These are phyloP conservation scores for Gymnocheta viridis DNA, from an alignment of 2,888 invertebrate genomes.

Conservation along the genomic window DNA sequence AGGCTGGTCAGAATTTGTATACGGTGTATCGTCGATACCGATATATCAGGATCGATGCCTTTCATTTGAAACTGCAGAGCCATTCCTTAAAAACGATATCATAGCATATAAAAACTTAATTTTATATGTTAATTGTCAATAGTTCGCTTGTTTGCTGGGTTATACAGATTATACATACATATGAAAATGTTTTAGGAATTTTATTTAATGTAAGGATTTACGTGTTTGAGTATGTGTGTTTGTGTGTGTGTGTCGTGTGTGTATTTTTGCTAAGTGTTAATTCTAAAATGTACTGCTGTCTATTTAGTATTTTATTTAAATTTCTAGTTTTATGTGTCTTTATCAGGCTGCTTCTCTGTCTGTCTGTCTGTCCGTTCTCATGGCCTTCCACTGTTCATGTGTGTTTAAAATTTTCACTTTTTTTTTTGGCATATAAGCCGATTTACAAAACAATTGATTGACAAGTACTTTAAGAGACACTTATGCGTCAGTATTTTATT, in stretches of 20 bases:
- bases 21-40: too few relatives aligned
- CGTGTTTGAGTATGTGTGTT: background rate
- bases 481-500: slow-evolving; percentile 67
- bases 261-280: slow-evolving; percentile 56
- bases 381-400: slow-evolving; percentile 23
- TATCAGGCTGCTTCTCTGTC: background rate
- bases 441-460: slow-evolving; percentile 68
- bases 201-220: background rate
- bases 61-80: too few relatives aligned
- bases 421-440: slow-evolving; percentile 66
- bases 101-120: too few relatives aligned
- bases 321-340: background rate
- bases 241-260: background rate
- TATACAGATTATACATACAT: background rate
- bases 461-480: slow-evolving; percentile 67
- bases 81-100: too few relatives aligned
- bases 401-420: slow-evolving; percentile 8
- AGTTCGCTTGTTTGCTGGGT: background rate
- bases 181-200: background rate
- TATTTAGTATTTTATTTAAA: slow-evolving; percentile 51
- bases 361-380: background rate
- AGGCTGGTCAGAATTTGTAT: too few relatives aligned
- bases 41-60: too few relatives aligned
- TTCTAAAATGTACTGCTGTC: slow-evolving; percentile 50
- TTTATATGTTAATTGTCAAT: too few relatives aligned